A percentile compares a stretch with the other conserved stretches of the same genome.
phyloP scores from a whole-genome alignment of 1,140 invertebrate species.

The Agrilus planipennis region DNA sequence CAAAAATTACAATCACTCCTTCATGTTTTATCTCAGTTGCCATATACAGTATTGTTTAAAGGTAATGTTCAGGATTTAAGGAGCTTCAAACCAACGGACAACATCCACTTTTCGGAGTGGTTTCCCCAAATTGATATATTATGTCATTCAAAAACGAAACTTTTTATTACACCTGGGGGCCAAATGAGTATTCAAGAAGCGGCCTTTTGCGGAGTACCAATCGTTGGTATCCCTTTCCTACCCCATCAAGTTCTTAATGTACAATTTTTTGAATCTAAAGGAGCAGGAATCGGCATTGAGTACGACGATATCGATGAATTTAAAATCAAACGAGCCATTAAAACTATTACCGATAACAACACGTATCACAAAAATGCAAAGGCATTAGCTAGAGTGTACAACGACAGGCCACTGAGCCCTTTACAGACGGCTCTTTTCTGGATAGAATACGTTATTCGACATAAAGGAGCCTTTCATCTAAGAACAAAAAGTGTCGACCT shows the following conservation, averaged over 20 bases:
- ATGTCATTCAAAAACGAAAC: conserved; percentile 32
- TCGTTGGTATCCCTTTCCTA: conserved; percentile 50
- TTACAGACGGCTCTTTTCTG: conserved; percentile 50
- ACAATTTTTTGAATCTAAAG: conserved; percentile 11
- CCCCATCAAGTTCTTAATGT: conserved; percentile 38
- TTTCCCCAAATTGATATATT: conserved; percentile 43
- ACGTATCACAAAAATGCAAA: no score
- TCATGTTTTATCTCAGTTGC: conserved; percentile 41
- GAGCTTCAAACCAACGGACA: conserved; percentile 33
- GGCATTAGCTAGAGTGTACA: no score
- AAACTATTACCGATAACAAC: no score
- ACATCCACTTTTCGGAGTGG: conserved; percentile 51
- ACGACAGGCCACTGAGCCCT: conserved; percentile 29
- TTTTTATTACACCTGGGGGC: conserved; percentile 41
- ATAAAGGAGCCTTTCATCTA: conserved; percentile 49
- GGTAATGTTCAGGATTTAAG: conserved; percentile 36
- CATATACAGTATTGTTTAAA: conserved; percentile 53
- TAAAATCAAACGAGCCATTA: no score
- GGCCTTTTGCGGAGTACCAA: conserved; percentile 47
- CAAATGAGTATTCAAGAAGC: conserved; percentile 46
- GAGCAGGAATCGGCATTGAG: conserved; percentile 14
- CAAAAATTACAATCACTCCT: conserved; percentile 33
- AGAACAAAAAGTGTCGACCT: conserved; percentile 44
- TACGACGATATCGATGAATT: no score
- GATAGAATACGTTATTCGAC: conserved; percentile 52